Conservation (phyloP, 2,113 vertebrate genomes). For the Mormyrus iriodes region DNA sequence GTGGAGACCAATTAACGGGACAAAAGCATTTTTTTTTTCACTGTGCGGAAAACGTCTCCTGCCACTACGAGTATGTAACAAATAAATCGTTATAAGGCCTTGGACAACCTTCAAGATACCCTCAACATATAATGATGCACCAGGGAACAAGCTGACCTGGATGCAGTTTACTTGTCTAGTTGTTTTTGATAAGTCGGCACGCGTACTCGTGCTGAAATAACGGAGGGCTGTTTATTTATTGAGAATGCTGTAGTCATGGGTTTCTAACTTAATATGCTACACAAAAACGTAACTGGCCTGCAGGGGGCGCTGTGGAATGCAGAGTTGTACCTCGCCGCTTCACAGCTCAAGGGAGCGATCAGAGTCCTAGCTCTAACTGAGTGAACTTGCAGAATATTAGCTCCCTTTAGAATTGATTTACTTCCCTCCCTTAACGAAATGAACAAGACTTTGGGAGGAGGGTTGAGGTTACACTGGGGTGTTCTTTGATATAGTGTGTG, state of each 20-base stretch:
- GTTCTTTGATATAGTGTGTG: slow-evolving; percentile 26
- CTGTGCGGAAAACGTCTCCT: neutral
- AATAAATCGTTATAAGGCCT: neutral
- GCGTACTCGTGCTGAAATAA: neutral
- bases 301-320: neutral
- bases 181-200: slow-evolving; percentile 5
- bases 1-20: neutral
- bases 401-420: slow-evolving; percentile 46
- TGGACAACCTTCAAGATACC: neutral
- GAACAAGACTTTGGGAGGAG: slow-evolving; percentile 32
- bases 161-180: neutral
- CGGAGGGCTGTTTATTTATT: neutral
- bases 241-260: neutral
- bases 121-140: neutral
- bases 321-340: neutral
- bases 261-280: neutral
- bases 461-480: slow-evolving; percentile 37
- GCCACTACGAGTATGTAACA: neutral
- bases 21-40: neutral
- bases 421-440: slow-evolving; percentile 54
- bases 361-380: neutral
- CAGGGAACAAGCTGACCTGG: neutral
- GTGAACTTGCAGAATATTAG: neutral
- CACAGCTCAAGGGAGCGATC: neutral
- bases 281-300: neutral